Conservation (phyloP, 1,140 invertebrate species). For the Cydia strobilella region DNA sequence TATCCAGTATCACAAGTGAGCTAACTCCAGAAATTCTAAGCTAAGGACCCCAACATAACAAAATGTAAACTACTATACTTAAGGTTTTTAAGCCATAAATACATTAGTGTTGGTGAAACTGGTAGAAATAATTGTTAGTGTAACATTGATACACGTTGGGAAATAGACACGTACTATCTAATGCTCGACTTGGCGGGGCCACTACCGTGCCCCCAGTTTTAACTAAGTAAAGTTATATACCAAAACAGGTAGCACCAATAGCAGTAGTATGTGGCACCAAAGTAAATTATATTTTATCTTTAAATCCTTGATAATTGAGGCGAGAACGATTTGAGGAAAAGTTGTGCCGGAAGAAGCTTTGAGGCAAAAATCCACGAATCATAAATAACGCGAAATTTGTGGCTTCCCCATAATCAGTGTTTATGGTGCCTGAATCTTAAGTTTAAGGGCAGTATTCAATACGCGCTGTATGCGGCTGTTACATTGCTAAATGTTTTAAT, state of each 20-base stretch:
- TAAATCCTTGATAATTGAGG: not conserved
- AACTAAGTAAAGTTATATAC: not conserved
- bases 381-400: constrained; percentile 27
- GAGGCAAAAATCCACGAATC: constrained; percentile 26
- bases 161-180: not conserved
- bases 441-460: not conserved
- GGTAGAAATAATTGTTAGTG: too few species aligned
- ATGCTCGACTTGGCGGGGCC: too few species aligned
- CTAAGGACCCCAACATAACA: too few species aligned
- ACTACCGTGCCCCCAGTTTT: too few species aligned
- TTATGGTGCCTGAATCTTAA: constrained; percentile 6
- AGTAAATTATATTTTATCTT: not conserved
- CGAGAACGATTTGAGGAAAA: constrained; percentile 14
- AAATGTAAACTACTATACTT: too few species aligned
- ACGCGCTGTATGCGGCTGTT: not conserved
- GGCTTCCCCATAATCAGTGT: constrained; percentile 30
- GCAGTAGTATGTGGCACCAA: not conserved
- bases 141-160: too few species aligned
- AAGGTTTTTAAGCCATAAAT: too few species aligned
- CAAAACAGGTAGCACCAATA: not conserved
- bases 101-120: too few species aligned
- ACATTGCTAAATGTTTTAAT: not conserved
- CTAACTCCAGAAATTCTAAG: too few species aligned
- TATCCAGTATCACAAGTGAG: too few species aligned
- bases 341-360: constrained; percentile 8